phyloP scores from a whole-genome alignment of 1,140 invertebrate genomes.

The Acromyrmex heyeri region DNA sequence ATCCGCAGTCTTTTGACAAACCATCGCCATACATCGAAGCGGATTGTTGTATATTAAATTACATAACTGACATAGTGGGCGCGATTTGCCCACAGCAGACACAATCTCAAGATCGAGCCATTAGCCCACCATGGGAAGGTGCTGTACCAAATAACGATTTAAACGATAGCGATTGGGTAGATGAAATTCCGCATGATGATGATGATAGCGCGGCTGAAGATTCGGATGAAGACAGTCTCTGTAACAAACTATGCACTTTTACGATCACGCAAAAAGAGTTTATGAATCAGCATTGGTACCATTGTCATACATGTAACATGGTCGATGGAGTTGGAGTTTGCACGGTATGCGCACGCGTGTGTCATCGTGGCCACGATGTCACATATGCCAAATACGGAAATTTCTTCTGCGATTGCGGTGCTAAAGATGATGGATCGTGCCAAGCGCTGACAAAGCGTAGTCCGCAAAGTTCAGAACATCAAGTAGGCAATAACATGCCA shows the following conservation, averaged over 20 bases:
- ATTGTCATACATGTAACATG: conserved; percentile 99
- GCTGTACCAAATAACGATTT: conserved; percentile 91
- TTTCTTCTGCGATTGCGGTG: conserved; percentile 99
- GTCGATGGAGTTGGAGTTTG: conserved; percentile 99
- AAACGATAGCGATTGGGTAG: conserved; percentile 93
- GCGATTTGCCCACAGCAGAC: conserved; percentile 87
- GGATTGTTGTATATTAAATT: conserved; percentile 92
- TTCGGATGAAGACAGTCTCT: conserved; percentile 97
- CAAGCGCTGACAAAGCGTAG: conserved; percentile 92
- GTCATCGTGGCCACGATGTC: conserved; percentile 98
- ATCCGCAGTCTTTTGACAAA: conserved; percentile 80
- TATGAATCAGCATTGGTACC: conserved; percentile 99
- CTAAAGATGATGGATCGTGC: conserved; percentile 95
- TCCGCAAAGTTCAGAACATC: conserved; percentile 87
- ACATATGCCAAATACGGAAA: conserved; percentile 99
- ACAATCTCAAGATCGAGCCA: conserved; percentile 87
- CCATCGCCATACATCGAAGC: conserved; percentile 90
- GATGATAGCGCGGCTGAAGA: conserved; percentile 97
- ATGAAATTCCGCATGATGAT: conserved; percentile 94
- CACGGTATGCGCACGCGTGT: conserved; percentile 98
- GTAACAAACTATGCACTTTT: conserved; percentile 98
- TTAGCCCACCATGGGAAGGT: conserved; percentile 93
- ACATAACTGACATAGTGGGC: conserved; percentile 90
- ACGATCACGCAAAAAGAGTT: conserved; percentile 99
- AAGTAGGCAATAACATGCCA: conserved; percentile 75